Base-by-base conservation (phyloP, 2,888 invertebrate species). In the Xanthostigma xanthostigma region DNA sequence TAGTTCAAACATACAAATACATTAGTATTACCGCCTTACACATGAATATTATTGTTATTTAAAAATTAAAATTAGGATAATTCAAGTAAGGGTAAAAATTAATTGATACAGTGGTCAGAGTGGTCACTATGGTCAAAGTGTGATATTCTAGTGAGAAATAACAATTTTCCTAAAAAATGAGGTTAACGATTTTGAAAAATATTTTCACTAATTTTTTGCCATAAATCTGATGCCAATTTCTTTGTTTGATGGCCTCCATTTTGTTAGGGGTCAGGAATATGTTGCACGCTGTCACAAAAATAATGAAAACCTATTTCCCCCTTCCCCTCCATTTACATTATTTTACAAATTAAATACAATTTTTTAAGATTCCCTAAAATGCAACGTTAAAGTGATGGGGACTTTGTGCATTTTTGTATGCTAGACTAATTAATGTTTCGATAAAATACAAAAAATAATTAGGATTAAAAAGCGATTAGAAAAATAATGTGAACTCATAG, bases 191-290 rank as follows among this genome's bases (percentile, higher is more conserved):
- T 27, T 27, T 27, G 27, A 27, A 27, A 27, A 27, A 27, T 27
- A 27, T 27, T 27, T 27, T 27, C 27, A 27, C 3, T 27, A 27
- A 27, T 27, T 27, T 27, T 27, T 27, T 27, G 27, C 27, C 27
- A 27, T 27, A 27, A 27, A 27, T 5, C 27, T 27, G 27, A 27
- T 27, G 27, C 76, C 76, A 77, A 78, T 78, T 75, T 78, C 78
- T 79, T 79, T 79, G 78, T 79, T 79, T 77, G 78, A 76, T 74
- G 76, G 77, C 79, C 78, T 78, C 80, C 80, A 80, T 80, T 79
- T 80, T 80, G 79, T 79, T 76, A 78, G 78, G 79, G 78, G 79
- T 78, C 78, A 75, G 76, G 67, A 72, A 75, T 75, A 75, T 76
- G 75, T 75, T 77, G 76, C 70, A 66, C 67, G 65, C 70, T 69